Percentiles rank a stretch among this genome's conserved stretches.
Evolutionary conservation across 2,113 vertebrate genomes (phyloP).

Genomic region (Perognathus longimembris): DNA sequence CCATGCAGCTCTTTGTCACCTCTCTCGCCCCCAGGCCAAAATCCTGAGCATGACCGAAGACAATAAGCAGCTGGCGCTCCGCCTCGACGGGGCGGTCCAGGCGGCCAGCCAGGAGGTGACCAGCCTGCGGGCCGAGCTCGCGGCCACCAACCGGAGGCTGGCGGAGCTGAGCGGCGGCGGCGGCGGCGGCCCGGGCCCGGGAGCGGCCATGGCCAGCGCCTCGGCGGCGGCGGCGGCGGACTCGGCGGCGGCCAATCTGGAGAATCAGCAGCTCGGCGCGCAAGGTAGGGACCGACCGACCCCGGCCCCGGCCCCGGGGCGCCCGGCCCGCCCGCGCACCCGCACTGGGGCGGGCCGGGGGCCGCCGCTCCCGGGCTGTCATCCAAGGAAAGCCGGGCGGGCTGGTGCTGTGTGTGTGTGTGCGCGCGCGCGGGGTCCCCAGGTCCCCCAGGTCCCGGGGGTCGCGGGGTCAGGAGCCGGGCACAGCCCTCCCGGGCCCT

Average conservation of each 20-base stretch:
- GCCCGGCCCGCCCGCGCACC: no score
- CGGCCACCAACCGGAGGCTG: constrained; percentile 93
- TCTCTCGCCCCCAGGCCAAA: constrained; percentile 92
- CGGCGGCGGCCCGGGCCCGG: constrained; percentile 79
- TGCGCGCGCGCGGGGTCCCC: constrained; percentile 27
- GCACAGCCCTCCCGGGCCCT: no score
- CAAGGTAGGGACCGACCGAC: constrained; percentile 86
- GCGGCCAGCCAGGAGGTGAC: constrained; percentile 95
- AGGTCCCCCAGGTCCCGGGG: constrained; percentile 40
- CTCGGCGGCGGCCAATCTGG: constrained; percentile 82
- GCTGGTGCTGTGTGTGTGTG: constrained; percentile 5
- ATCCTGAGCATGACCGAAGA: constrained; percentile 97
- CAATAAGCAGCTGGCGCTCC: constrained; percentile 94
- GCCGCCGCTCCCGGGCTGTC: no score
- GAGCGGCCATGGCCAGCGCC: constrained; percentile 52
- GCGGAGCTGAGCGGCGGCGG: constrained; percentile 90
- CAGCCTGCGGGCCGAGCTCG: constrained; percentile 94
- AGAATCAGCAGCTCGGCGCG: constrained; percentile 90
- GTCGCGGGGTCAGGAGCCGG: no score
- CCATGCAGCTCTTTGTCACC: constrained; percentile 93
- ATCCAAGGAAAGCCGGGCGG: not conserved
- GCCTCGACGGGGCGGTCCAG: constrained; percentile 95
- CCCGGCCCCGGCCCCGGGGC: constrained; percentile 17
- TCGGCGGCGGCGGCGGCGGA: constrained; percentile 29
- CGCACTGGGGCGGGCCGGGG: no score